Conservation (phyloP, 1,140 invertebrate species). For the Vollenhovia emeryi region DNA sequence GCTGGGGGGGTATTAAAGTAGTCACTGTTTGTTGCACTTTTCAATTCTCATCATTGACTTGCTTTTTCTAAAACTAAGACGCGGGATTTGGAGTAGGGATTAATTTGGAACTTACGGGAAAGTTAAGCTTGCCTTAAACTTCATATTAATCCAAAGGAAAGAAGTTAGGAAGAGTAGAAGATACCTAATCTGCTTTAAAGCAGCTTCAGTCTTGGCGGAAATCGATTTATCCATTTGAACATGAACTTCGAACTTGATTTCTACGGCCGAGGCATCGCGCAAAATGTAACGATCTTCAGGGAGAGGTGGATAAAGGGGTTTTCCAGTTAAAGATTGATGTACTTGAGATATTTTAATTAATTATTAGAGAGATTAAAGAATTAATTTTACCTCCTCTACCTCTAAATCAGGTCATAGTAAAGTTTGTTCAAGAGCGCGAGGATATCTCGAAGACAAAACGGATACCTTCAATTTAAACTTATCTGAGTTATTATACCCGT, state of each 20-base stretch:
- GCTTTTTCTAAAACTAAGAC: not conserved
- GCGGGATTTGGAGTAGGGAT: constrained; percentile 3
- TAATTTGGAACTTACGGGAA: constrained; percentile 22
- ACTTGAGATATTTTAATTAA: constrained; percentile 6
- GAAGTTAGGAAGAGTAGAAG: constrained; percentile 20
- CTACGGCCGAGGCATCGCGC: not conserved
- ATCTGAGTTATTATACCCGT: not conserved
- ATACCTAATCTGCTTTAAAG: constrained; percentile 45
- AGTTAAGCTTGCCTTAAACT: constrained; percentile 32
- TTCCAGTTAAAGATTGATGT: constrained; percentile 17
- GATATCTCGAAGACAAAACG: not conserved
- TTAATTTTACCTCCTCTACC: not conserved
- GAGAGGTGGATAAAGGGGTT: not conserved
- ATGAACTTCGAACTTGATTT: constrained; percentile 48
- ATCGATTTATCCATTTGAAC: constrained; percentile 53
- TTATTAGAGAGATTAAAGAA: not conserved
- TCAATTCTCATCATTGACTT: not conserved
- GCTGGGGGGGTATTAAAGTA: not conserved
- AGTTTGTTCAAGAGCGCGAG: not conserved
- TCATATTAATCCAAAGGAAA: constrained; percentile 31
- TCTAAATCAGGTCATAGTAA: not conserved
- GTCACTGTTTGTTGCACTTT: not conserved
- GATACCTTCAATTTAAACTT: not conserved
- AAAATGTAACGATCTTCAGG: constrained; percentile 6
- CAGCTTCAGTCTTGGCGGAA: constrained; percentile 37